These are phyloP conservation scores for Corapipo altera DNA, from an alignment of 2,113 vertebrate genomes.

Conservation along the genomic window DNA sequence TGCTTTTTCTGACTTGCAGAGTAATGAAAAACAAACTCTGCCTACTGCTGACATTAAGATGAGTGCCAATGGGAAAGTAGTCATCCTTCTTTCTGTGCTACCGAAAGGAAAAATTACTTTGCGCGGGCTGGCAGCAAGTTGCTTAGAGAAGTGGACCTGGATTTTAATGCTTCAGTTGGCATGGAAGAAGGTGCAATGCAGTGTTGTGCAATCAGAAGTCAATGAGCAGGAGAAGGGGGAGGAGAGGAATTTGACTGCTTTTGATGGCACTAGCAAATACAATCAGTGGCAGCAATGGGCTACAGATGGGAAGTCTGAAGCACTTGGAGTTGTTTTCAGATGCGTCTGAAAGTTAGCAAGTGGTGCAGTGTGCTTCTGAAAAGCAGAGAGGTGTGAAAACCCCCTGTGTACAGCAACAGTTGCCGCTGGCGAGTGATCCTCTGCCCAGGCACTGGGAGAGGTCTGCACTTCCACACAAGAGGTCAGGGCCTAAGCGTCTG, in stretches of 20 bases:
- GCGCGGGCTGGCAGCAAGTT: not conserved
- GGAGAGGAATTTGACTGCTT: not conserved
- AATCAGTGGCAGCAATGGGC: accelerated
- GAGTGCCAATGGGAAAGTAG: accelerated
- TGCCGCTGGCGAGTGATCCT: not conserved
- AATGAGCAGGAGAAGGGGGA: not conserved
- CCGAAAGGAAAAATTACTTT: not conserved
- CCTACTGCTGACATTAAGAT: not conserved
- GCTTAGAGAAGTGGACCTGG: not conserved
- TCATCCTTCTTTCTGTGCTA: not conserved
- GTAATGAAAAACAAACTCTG: not conserved
- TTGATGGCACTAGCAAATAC: not conserved
- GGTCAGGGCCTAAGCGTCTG: not conserved
- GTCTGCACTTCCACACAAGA: not conserved
- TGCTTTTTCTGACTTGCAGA: not conserved
- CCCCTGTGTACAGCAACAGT: not conserved
- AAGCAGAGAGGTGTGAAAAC: accelerated
- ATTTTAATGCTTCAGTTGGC: not conserved
- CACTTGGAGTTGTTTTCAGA: accelerated
- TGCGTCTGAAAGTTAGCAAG: not conserved
- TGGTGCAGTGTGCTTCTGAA: not conserved
- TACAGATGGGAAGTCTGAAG: not conserved
- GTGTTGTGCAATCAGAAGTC: not conserved
- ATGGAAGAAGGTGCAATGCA: not conserved
- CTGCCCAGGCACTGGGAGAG: not conserved